phyloP scores from a whole-genome alignment of 2,888 invertebrate genomes.

The Heterodera filipjevi region DNA sequence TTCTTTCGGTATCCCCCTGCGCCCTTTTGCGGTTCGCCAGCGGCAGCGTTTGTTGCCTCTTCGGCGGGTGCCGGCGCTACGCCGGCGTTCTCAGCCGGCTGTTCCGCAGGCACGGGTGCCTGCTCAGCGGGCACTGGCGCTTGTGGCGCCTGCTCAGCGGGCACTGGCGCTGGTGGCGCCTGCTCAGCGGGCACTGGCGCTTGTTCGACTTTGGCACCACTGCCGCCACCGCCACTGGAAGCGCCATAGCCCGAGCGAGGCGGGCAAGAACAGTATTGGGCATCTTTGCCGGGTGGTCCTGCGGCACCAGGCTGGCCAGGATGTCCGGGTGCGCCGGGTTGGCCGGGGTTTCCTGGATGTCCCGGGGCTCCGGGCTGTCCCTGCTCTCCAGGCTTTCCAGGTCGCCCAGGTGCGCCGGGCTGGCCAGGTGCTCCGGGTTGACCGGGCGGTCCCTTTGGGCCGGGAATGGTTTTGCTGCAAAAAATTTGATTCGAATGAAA shows the following conservation, averaged over 20 bases:
- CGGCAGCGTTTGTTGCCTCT: not conserved
- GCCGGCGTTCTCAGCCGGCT: not conserved
- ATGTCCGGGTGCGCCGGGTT: constrained; percentile 35
- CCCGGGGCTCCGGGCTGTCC: constrained; percentile 34
- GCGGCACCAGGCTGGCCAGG: constrained; percentile 4
- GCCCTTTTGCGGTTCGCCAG: not conserved
- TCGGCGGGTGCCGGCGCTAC: not conserved
- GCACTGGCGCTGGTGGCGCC: not conserved
- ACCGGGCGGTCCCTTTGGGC: constrained; percentile 25
- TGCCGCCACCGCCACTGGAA: not conserved
- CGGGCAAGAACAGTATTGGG: constrained; percentile 19
- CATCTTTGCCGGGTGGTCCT: constrained; percentile 16
- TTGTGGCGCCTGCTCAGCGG: not conserved
- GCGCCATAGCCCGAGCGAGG: constrained; percentile 8
- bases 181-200: not conserved
- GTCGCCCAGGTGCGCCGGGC: constrained; percentile 3
- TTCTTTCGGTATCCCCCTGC: not conserved
- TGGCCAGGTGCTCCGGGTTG: constrained; percentile 21
- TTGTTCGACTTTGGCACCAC: not conserved
- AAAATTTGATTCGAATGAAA: not conserved
- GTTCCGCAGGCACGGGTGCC: not conserved
- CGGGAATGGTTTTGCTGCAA: constrained; percentile 21
- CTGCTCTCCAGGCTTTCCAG: constrained; percentile 37
- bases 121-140: not conserved
- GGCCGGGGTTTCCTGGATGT: constrained; percentile 40